These are phyloP conservation scores for Poecilia wingei DNA, from an alignment of 2,797 vertebrate genomes.

Conservation along the genomic window DNA sequence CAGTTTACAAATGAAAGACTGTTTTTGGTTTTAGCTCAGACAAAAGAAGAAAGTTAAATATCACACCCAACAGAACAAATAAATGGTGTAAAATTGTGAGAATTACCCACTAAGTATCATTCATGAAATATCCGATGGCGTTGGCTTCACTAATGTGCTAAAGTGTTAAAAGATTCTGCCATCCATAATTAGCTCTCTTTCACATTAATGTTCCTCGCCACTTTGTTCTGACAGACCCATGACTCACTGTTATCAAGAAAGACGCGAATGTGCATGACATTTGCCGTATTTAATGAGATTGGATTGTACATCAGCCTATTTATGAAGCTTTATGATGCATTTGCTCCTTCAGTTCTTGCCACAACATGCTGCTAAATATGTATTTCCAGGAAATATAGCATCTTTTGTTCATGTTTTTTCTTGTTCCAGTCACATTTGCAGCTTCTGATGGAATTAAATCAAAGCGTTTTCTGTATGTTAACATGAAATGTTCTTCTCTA, in stretches of 20 bases:
- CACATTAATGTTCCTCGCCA: not conserved
- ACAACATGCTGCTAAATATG: not conserved
- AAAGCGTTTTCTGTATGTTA: not conserved
- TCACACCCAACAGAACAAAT: not conserved
- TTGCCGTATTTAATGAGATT: not conserved
- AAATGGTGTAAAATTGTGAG: not conserved
- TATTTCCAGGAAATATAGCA: not conserved
- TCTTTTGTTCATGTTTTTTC: not conserved
- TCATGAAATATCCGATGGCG: not conserved
- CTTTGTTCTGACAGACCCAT: not conserved
- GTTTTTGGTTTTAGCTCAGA: not conserved
- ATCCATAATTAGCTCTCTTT: not conserved
- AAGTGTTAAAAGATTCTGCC: constrained; percentile 2
- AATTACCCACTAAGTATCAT: not conserved
- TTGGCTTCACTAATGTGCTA: not conserved
- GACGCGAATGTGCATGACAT: not conserved
- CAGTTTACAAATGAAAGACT: not conserved
- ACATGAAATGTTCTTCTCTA: not conserved
- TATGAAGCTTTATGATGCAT: not conserved
- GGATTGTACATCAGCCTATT: not conserved
- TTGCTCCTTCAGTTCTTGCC: not conserved
- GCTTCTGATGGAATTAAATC: not conserved
- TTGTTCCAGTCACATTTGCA: not conserved
- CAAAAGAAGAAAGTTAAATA: not conserved
- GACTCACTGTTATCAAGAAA: not conserved